Conservation (phyloP, 2,113 vertebrate genomes). For the Zapornia atra region DNA sequence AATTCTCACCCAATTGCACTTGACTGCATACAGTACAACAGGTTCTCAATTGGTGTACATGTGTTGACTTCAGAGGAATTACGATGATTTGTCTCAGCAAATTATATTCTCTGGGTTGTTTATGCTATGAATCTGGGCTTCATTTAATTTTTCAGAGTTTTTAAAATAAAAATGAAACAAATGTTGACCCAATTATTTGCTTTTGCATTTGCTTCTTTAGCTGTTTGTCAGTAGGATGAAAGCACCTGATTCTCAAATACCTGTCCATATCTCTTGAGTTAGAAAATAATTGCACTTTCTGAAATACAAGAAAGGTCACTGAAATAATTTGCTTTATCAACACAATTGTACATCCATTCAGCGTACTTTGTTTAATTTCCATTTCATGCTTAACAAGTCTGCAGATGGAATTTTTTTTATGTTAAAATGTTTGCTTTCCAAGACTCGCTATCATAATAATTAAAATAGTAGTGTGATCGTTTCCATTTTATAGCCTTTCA, state of each 20-base stretch:
- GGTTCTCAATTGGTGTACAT: background rate
- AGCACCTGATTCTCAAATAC: background rate
- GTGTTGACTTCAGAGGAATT: background rate
- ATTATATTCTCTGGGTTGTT: background rate
- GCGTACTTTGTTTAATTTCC: background rate
- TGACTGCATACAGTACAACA: background rate
- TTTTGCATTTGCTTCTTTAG: background rate
- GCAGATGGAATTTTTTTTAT: background rate
- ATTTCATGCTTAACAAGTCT: background rate
- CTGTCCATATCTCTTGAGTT: background rate
- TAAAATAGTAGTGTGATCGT: background rate
- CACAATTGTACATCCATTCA: background rate
- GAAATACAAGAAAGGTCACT: background rate
- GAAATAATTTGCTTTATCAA: background rate
- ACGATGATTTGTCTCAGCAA: background rate
- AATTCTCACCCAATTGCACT: background rate
- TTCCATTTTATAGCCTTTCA: background rate
- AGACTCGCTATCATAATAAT: background rate
- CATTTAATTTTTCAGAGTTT: background rate
- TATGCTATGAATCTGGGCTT: background rate
- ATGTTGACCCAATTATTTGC: background rate
- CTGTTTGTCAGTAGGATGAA: background rate
- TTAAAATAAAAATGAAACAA: background rate
- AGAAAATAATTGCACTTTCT: background rate
- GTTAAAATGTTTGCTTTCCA: slow-evolving; percentile 11